Evolutionary conservation across 2,888 invertebrate species (phyloP).

Genomic region (Clanis bilineata): DNA sequence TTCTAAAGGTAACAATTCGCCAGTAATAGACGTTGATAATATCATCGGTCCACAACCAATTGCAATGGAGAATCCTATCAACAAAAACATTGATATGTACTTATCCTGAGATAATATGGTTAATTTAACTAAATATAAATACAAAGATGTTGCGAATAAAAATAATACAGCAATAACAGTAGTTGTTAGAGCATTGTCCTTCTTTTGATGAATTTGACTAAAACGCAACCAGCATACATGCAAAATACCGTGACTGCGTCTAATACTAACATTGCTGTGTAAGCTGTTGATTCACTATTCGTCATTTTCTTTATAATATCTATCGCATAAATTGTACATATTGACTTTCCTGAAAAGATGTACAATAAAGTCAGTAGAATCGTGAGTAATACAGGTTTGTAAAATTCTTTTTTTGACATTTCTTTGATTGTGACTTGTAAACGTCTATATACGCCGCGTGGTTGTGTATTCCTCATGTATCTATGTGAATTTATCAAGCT

Average conservation of each 20-base stretch:
- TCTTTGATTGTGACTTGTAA: conserved; percentile 20
- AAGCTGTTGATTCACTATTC: conserved; percentile 39
- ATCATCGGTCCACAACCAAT: conserved; percentile 43
- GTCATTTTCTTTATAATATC: conserved; percentile 50
- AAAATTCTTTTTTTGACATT: conserved; percentile 34
- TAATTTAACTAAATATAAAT: conserved; percentile 37
- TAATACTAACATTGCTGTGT: conserved; percentile 48
- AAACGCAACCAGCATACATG: conserved; percentile 37
- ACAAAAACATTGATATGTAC: conserved; percentile 31
- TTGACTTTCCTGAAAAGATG: conserved; percentile 42
- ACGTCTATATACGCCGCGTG: not conserved
- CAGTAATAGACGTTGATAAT: conserved; percentile 33
- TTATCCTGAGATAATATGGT: conserved; percentile 33
- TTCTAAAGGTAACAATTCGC: conserved; percentile 39
- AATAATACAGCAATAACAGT: conserved; percentile 32
- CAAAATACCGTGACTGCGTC: conserved; percentile 49
- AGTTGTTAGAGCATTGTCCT: conserved; percentile 37
- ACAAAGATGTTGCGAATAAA: conserved; percentile 35
- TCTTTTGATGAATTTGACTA: conserved; percentile 36
- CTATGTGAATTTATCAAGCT: conserved; percentile 28
- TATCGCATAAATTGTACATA: conserved; percentile 43
- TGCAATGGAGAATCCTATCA: conserved; percentile 37
- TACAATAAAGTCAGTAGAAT: conserved; percentile 28
- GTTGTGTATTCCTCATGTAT: not conserved
- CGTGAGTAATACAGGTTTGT: conserved; percentile 40